phyloP scores from a whole-genome alignment of 2,113 vertebrate genomes.

The Astatotilapia flaviijosephi region DNA sequence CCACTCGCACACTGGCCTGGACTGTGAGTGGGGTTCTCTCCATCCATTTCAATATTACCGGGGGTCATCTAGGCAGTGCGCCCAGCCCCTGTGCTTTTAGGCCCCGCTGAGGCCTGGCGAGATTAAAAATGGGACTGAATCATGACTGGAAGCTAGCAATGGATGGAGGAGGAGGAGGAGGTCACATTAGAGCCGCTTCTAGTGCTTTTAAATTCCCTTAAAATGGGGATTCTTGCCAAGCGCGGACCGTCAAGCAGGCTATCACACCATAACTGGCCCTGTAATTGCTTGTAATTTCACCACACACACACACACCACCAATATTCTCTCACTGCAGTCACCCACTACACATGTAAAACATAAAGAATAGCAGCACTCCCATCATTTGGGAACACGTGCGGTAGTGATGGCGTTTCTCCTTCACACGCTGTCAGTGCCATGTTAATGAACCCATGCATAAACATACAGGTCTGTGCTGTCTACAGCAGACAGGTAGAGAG shows the following conservation, averaged over 20 bases:
- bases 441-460: conserved; percentile 36
- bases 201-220: conserved; percentile 66
- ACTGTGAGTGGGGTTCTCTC: background rate
- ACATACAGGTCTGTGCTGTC: conserved; percentile 23
- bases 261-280: conserved; percentile 42
- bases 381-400: conserved; percentile 22
- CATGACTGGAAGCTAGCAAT: conserved; percentile 3
- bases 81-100: conserved; percentile 51
- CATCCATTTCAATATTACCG: conserved; percentile 56
- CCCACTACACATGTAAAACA: conserved; percentile 20
- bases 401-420: conserved; percentile 15
- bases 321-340: background rate
- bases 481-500: background rate
- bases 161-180: background rate
- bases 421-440: conserved; percentile 13
- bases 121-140: conserved; percentile 53
- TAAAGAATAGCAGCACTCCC: background rate
- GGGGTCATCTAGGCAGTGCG: conserved; percentile 58
- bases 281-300: conserved; percentile 57
- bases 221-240: conserved; percentile 59
- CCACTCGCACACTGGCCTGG: background rate
- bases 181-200: conserved; percentile 52
- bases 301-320: background rate
- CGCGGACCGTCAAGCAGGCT: conserved; percentile 23
- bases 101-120: conserved; percentile 43